Base-by-base conservation (phyloP, 2,888 invertebrate genomes). In the Magallana nippona region DNA sequence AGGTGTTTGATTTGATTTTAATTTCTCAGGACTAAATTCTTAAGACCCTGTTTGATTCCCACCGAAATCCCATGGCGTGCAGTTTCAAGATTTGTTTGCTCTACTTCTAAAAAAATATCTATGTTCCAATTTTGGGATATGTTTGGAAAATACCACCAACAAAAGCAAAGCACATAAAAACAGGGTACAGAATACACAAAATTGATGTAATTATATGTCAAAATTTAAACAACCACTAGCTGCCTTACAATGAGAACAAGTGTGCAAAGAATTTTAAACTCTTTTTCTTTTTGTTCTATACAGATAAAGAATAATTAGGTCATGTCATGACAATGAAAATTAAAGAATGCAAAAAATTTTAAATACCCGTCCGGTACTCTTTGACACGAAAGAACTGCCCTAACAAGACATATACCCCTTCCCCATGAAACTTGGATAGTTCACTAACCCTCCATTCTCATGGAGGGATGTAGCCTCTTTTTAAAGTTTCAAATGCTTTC, bases 1-100 rank as follows among this genome's bases (percentile, higher is more conserved):
- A 71, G 71, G 71, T 71, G 71, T 15, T 27, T 71, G 32, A 71
- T 71, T 71, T 71, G 71, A 71, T 71, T 27, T 71, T 27, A 71
- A 15, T 71, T 71, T 71, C 71, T 27, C 71, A 71, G 32, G 15
- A 71, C 71, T 71, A 13, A 71, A 71, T 71, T 71, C 71, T 71
- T 71, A 11, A 71, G 71, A 71, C 13, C 22, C 19, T 22, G 1
- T 15, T 63, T 13, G 13, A 63, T 63, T 63, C 71, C 71, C 32
- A 71, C 71, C 27, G 32, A 71, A 27, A 13, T 32, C 60, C 32
- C 11, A 11, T 71, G 32, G 15, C 17, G 71, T 71, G 71, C 27
- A 71, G 71, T 27, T 19, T 63, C 13, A 22, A 62, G 8, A 62
- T 22, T 11, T 62, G 22, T 62, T 62, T 62, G n/a, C 22, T 19